These are phyloP conservation scores for Smittia aterrima DNA, from an alignment of 2,888 invertebrate species.

Conservation along the genomic window DNA sequence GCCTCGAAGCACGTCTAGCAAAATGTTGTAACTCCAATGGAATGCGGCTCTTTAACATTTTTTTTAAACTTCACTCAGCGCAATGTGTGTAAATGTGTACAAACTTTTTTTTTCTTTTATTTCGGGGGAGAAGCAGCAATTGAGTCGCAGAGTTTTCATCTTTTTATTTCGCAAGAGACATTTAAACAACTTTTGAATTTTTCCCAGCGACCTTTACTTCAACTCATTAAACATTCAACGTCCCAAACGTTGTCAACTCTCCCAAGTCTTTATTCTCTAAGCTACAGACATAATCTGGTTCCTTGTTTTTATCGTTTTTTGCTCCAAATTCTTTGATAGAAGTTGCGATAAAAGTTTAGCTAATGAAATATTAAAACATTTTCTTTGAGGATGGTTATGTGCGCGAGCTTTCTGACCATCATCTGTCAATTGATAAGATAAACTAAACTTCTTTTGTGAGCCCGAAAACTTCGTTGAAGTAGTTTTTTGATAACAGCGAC, in stretches of 20 bases:
- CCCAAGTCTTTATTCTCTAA: too few relatives aligned
- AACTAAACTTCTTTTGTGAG: not conserved
- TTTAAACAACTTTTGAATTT: too few relatives aligned
- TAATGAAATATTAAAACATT: not conserved
- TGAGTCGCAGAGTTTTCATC: too few relatives aligned
- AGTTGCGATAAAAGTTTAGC: not conserved
- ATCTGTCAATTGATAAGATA: constrained; percentile 19
- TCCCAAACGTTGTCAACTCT: too few relatives aligned
- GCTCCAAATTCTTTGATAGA: not conserved
- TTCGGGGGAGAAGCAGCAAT: not conserved
- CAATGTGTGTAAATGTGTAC: not conserved
- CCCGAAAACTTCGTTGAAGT: not conserved
- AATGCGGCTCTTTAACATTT: constrained; percentile 8
- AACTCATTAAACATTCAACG: too few relatives aligned
- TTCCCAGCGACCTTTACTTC: too few relatives aligned
- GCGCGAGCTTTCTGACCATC: not conserved
- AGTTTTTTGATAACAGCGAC: not conserved
- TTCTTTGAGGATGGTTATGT: too few relatives aligned
- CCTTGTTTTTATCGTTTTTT: not conserved
- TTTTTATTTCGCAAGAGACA: too few relatives aligned
- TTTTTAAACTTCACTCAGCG: not conserved
- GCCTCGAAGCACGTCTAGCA: not conserved
- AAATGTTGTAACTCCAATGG: not conserved
- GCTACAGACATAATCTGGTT: too few relatives aligned
- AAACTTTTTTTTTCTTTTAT: not conserved